Percentiles rank a stretch among this genome's conserved stretches.
phyloP scores from a whole-genome alignment of 2,113 vertebrate genomes.

The Pituophis catenifer region DNA sequence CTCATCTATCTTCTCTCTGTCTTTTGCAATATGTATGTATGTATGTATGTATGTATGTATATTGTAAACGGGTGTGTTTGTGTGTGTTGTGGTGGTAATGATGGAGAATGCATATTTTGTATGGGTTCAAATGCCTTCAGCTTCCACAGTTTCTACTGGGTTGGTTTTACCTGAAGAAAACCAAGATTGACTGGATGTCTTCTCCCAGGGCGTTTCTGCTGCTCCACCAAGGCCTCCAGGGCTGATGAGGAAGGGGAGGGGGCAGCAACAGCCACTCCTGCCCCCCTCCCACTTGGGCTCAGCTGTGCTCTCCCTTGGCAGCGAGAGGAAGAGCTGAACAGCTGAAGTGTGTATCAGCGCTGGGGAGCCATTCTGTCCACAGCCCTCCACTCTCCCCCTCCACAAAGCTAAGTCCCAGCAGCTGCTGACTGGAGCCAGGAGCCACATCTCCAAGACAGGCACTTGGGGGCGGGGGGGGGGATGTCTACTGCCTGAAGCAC shows the following conservation, averaged over 20 bases:
- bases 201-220: background rate
- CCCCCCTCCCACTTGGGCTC: background rate
- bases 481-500: background rate
- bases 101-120: background rate
- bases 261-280: background rate
- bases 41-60: background rate
- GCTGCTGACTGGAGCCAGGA: slow-evolving; percentile 3
- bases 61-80: background rate
- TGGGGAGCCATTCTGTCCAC: background rate
- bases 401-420: slow-evolving; percentile 4
- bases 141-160: background rate
- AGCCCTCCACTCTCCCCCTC: background rate
- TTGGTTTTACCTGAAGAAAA: background rate
- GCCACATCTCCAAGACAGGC: background rate
- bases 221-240: background rate
- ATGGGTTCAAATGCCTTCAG: background rate
- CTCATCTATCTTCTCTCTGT: background rate
- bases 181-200: background rate
- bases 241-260: background rate
- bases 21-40: background rate
- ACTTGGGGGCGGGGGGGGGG: too few species aligned
- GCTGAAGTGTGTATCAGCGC: background rate
- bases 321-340: background rate
- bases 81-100: background rate
- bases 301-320: background rate